Evolutionary conservation across 2,888 invertebrate species (phyloP).

Genomic region (Diplazon laetatorius): DNA sequence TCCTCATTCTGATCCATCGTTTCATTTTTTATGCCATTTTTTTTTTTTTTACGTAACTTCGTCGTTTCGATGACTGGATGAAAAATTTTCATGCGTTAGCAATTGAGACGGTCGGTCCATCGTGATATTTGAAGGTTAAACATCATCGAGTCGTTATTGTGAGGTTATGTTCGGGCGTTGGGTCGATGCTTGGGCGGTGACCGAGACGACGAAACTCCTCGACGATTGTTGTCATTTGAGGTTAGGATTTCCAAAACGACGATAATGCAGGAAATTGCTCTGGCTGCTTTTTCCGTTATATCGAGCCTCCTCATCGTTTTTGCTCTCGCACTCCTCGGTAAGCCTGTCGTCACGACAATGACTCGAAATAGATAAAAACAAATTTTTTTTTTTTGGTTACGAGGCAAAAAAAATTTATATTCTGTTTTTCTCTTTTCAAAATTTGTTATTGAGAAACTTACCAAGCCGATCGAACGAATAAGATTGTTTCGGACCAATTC

Average conservation of each 20-base stretch:
- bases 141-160: too few relatives aligned
- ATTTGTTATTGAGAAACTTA: too few relatives aligned
- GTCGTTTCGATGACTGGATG: conserved; percentile 37
- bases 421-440: too few relatives aligned
- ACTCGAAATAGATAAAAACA: not conserved
- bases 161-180: conserved; percentile 56
- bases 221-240: too few relatives aligned
- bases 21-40: too few relatives aligned
- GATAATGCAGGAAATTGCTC: conserved; percentile 82
- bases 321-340: conserved; percentile 85
- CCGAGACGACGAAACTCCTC: not conserved
- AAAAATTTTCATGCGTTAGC: too few relatives aligned
- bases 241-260: conserved; percentile 24
- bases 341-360: conserved; percentile 73
- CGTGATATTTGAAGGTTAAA: too few relatives aligned
- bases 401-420: too few relatives aligned
- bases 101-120: too few relatives aligned
- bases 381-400: not conserved
- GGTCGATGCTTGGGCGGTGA: conserved; percentile 7
- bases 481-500: too few relatives aligned
- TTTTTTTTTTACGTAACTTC: conserved; percentile 42
- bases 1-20: too few relatives aligned
- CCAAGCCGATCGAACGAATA: too few relatives aligned
- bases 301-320: conserved; percentile 85
- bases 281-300: conserved; percentile 84